Evolutionary conservation across 2,113 vertebrate genomes (phyloP).

Genomic region (Lycaon pictus): DNA sequence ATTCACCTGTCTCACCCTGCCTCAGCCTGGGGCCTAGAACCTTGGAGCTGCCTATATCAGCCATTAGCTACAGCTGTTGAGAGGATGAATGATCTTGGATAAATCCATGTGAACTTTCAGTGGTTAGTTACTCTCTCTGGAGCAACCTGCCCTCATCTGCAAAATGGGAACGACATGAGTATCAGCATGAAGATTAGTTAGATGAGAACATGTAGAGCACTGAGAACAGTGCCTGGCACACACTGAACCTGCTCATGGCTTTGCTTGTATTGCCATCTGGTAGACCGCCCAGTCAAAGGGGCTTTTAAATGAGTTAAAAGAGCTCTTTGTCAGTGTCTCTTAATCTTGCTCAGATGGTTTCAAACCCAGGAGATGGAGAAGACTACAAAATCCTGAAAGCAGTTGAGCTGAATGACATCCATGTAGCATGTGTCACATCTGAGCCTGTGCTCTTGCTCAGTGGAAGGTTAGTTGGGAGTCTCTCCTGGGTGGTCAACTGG

Average conservation of each 20-base stretch:
- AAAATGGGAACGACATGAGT: not conserved
- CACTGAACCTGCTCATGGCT: not conserved
- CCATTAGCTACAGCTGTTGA: not conserved
- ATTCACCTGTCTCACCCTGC: no score
- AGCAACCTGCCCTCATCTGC: not conserved
- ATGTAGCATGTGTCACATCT: rapidly evolving
- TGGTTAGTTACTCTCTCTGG: not conserved
- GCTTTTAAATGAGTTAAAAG: not conserved
- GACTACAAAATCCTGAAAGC: not conserved
- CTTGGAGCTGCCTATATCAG: not conserved
- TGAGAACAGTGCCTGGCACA: not conserved
- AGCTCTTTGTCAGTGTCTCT: not conserved
- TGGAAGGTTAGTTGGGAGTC: not conserved
- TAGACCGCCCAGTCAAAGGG: not conserved
- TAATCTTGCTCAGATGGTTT: not conserved
- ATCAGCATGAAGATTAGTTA: rapidly evolving
- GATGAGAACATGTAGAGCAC: rapidly evolving
- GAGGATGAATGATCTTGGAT: not conserved
- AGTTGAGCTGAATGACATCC: not conserved
- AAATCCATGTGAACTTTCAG: not conserved
- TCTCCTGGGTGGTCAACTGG: no score
- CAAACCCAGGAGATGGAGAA: no score
- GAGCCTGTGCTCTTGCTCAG: not conserved
- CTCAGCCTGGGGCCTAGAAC: not conserved
- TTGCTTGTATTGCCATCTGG: not conserved